phyloP scores from a whole-genome alignment of 2,113 vertebrate species.

The Lanius ludovicianus region DNA sequence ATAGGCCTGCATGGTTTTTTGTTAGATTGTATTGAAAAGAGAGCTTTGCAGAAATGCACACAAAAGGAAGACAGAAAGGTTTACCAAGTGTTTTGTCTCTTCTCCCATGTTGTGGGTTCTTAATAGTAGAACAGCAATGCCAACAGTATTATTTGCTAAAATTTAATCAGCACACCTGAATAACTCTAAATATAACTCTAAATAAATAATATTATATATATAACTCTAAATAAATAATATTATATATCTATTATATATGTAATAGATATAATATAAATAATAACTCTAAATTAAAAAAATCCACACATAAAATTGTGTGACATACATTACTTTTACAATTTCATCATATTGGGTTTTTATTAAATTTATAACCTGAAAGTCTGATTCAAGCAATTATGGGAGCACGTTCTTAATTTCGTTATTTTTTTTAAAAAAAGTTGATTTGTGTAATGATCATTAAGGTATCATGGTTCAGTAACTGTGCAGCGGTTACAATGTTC shows the following conservation, averaged over 20 bases:
- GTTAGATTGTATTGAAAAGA: not conserved
- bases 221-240: no score
- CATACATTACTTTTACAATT: constrained; percentile 19
- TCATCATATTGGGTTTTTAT: constrained; percentile 63
- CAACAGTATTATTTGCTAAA: not conserved
- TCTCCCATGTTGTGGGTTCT: not conserved
- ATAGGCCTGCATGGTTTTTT: not conserved
- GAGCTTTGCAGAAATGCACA: not conserved
- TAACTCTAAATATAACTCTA: not conserved
- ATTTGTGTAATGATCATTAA: constrained; percentile 76
- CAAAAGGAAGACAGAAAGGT: not conserved
- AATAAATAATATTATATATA: no score
- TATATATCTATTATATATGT: no score
- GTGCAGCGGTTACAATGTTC: constrained; percentile 72
- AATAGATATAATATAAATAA: not conserved
- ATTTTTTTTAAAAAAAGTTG: constrained; percentile 70
- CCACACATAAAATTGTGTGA: not conserved
- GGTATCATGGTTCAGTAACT: constrained; percentile 73
- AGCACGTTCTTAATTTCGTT: constrained; percentile 69
- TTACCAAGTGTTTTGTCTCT: not conserved
- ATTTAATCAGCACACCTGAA: not conserved
- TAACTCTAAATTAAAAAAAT: constrained; percentile 19
- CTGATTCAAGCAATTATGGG: constrained; percentile 66
- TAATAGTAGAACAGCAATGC: not conserved
- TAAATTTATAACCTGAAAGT: constrained; percentile 65